These are phyloP conservation scores for Drosophila hydei DNA, from an alignment of 1,140 invertebrate genomes.

Conservation along the genomic window DNA sequence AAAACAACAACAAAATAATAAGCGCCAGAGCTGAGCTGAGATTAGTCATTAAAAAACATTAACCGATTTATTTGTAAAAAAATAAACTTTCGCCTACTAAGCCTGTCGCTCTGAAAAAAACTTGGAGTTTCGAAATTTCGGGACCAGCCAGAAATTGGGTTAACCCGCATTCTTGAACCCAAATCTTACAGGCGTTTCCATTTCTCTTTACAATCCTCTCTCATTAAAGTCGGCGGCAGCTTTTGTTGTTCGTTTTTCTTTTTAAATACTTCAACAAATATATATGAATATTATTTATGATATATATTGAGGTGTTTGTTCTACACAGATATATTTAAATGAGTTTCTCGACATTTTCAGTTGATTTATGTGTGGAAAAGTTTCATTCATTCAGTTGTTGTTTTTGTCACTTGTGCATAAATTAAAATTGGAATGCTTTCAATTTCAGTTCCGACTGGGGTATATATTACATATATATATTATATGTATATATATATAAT, in stretches of 20 bases:
- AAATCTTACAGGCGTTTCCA: conserved; percentile 29
- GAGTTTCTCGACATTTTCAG: conserved; percentile 48
- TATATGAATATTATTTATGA: conserved; percentile 37
- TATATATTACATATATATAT: neutral
- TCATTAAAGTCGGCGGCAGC: conserved; percentile 41
- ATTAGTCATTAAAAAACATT: conserved; percentile 38
- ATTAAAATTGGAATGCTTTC: conserved; percentile 25
- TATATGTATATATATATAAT: conserved; percentile 14
- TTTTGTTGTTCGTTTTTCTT: conserved; percentile 27
- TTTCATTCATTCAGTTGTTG: conserved; percentile 20
- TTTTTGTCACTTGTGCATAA: conserved; percentile 19
- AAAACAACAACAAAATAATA: conserved; percentile 18
- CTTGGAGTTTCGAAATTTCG: neutral
- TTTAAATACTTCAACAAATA: neutral
- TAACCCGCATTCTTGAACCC: conserved; percentile 31
- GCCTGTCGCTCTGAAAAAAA: too few relatives aligned
- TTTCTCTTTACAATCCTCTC: conserved; percentile 23
- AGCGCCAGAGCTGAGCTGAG: conserved; percentile 1
- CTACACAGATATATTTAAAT: conserved; percentile 34
- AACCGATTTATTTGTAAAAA: conserved; percentile 23
- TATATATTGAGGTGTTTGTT: conserved; percentile 24
- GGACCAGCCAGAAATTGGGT: conserved; percentile 24
- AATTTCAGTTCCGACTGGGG: conserved; percentile 28
- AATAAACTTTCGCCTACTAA: conserved; percentile 6
- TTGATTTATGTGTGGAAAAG: conserved; percentile 40